Evolutionary conservation across 2,888 invertebrate species (phyloP).

Genomic region (Autographa pulchrina): DNA sequence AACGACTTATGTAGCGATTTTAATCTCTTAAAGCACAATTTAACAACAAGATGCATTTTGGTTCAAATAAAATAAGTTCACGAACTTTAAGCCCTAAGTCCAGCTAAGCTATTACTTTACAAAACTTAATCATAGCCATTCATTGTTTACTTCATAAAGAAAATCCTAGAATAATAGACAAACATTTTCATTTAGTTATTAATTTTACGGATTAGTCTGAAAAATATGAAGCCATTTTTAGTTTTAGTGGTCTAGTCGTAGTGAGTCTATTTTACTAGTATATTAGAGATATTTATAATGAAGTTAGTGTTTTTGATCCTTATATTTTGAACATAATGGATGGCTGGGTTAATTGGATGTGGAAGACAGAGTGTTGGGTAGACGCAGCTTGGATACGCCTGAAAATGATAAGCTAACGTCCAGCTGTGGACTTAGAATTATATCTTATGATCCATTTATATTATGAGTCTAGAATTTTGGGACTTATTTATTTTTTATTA

Average conservation of each 20-base stretch:
- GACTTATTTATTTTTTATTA: too few species aligned
- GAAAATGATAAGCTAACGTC: not conserved
- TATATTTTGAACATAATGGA: slow-evolving; percentile 4
- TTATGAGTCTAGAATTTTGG: not conserved
- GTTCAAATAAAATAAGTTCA: not conserved
- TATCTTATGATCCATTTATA: not conserved
- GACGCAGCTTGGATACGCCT: not conserved
- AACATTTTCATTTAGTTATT: not conserved
- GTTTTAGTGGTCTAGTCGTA: not conserved
- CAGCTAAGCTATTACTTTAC: not conserved
- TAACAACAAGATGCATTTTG: not conserved
- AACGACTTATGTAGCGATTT: not conserved
- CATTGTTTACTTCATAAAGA: not conserved
- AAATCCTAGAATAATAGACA: not conserved
- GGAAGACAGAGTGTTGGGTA: not conserved
- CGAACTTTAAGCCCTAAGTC: not conserved
- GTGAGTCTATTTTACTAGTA: not conserved
- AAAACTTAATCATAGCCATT: not conserved
- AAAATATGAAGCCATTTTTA: not conserved
- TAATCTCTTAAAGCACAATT: not conserved
- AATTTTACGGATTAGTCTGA: not conserved
- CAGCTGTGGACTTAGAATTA: not conserved
- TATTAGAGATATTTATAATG: not conserved
- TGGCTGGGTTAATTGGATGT: not conserved
- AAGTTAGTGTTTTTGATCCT: not conserved